These are phyloP conservation scores for Carposina sasakii DNA, from an alignment of 1,140 invertebrate species.

Conservation along the genomic window DNA sequence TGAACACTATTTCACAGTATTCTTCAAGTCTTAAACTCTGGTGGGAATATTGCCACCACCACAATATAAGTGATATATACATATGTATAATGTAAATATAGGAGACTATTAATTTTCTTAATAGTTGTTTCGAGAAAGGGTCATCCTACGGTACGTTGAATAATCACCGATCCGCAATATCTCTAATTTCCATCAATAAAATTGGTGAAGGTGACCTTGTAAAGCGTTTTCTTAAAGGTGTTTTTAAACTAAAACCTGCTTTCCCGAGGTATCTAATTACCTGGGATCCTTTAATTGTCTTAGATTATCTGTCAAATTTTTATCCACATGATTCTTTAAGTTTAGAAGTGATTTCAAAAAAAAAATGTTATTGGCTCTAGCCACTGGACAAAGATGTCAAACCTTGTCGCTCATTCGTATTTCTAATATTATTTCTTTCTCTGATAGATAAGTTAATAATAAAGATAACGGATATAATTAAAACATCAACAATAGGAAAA, in stretches of 20 bases:
- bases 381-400: neutral
- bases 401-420: neutral
- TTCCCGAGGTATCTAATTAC: conserved; percentile 10
- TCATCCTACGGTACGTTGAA: conserved; percentile 7
- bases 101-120: neutral
- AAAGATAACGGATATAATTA: conserved; percentile 6
- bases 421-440: neutral
- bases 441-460: conserved; percentile 4
- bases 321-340: neutral
- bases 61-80: neutral
- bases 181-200: conserved; percentile 5
- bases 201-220: neutral
- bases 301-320: conserved; percentile 6
- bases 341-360: neutral
- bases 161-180: conserved; percentile 12
- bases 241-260: conserved; percentile 14
- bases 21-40: conserved; percentile 9
- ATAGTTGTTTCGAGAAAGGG: neutral
- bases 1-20: conserved; percentile 13
- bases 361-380: neutral
- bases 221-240: conserved; percentile 18
- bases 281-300: conserved; percentile 14
- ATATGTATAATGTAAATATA: conserved; percentile 1
- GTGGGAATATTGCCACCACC: conserved; percentile 6
- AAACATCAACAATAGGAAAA: conserved; percentile 1